Percentiles rank a stretch among this genome's conserved stretches.
Conservation (phyloP, 2,888 invertebrate species). For the Sisyra nigra region DNA sequence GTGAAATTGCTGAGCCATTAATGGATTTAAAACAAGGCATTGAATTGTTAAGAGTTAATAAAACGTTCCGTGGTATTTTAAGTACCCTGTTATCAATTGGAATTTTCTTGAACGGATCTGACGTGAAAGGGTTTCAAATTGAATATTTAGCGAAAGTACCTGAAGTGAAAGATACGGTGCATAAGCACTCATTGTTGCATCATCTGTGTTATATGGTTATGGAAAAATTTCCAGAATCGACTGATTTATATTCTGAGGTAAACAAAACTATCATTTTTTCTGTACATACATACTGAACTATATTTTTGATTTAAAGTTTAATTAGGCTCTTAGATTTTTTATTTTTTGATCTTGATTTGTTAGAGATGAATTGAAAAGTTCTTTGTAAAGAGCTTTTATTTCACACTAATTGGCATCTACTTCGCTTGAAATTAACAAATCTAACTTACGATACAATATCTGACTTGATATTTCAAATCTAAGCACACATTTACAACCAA, state of each 20-base stretch:
- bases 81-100: conserved; percentile 89
- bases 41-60: conserved; percentile 76
- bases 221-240: conserved; percentile 88
- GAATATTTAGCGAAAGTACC: conserved; percentile 96
- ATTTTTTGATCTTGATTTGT: too few species aligned
- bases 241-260: conserved; percentile 95
- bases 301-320: too few species aligned
- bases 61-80: conserved; percentile 89
- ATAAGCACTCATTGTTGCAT: conserved; percentile 94
- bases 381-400: too few species aligned
- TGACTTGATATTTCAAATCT: too few species aligned
- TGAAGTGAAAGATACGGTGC: conserved; percentile 97
- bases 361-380: too few species aligned
- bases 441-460: too few species aligned
- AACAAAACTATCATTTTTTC: conserved; percentile 14
- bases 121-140: conserved; percentile 90
- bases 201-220: conserved; percentile 96
- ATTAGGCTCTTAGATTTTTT: too few species aligned
- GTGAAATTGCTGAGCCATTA: conserved; percentile 96
- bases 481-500: too few species aligned
- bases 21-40: conserved; percentile 98
- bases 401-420: too few species aligned
- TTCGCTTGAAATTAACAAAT: too few species aligned
- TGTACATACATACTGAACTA: too few species aligned
- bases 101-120: conserved; percentile 86